These are phyloP conservation scores for Gambelia wislizenii DNA, from an alignment of 2,797 vertebrate genomes.

Conservation along the genomic window DNA sequence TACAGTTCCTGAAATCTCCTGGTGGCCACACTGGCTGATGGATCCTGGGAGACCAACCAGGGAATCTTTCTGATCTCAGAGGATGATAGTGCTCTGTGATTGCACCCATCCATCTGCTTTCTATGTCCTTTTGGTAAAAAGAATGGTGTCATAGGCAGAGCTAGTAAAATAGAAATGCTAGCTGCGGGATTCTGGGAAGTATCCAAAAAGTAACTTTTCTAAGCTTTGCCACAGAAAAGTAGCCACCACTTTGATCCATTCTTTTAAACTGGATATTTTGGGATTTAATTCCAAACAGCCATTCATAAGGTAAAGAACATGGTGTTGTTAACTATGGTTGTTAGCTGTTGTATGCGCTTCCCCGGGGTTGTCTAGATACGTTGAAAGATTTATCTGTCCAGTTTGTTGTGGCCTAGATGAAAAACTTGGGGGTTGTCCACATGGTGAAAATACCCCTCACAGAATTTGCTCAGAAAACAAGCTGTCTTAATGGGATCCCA, in stretches of 20 bases:
- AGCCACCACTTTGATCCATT: not conserved
- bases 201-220: too few species aligned
- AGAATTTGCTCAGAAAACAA: too few species aligned
- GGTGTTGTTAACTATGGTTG: not conserved
- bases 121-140: not conserved
- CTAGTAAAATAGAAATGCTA: too few species aligned
- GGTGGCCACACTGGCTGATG: too few species aligned
- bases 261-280: not conserved
- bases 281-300: not conserved
- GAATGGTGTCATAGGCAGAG: too few species aligned
- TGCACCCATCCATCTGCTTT: accelerated
- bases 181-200: too few species aligned
- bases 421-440: too few species aligned
- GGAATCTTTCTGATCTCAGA: too few species aligned
- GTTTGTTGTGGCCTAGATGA: not conserved
- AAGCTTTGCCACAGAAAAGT: conserved; percentile 28
- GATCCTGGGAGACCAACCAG: too few species aligned
- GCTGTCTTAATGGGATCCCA: too few species aligned
- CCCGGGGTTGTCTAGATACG: not conserved
- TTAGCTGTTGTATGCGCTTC: not conserved
- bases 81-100: not conserved
- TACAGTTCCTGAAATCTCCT: too few species aligned
- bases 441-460: too few species aligned
- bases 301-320: not conserved
- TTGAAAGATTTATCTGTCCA: not conserved